Evolutionary conservation across 2,113 vertebrate species (phyloP).

Genomic region (Ailurus styani): DNA sequence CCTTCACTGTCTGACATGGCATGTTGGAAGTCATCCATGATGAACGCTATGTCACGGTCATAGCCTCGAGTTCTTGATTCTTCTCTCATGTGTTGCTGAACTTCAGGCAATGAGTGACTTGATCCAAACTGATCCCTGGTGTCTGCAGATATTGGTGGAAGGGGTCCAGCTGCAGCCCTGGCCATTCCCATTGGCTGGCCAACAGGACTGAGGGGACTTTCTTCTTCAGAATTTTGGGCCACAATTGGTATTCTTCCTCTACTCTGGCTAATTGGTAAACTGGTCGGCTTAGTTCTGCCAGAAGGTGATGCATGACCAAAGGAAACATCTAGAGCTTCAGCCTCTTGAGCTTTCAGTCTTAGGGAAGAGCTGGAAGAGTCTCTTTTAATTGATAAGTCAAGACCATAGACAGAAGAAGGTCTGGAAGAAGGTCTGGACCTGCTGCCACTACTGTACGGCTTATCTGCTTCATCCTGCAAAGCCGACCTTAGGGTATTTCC

Average conservation of each 20-base stretch:
- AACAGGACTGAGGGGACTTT: conserved; percentile 97
- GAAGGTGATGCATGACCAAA: conserved; percentile 91
- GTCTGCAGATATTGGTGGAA: conserved; percentile 98
- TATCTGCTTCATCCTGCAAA: conserved; percentile 91
- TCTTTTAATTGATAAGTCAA: conserved; percentile 96
- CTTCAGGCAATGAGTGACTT: conserved; percentile 98
- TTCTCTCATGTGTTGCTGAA: conserved; percentile 99
- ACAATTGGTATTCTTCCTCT: conserved; percentile 97
- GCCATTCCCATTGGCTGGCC: conserved; percentile 99
- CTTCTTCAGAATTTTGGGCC: conserved; percentile 98
- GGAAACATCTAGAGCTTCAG: conserved; percentile 92
- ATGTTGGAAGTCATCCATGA: conserved; percentile 99
- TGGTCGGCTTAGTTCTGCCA: conserved; percentile 95
- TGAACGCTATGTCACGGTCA: conserved; percentile 97
- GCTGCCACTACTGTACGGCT: conserved; percentile 92
- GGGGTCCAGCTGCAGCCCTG: conserved; percentile 95
- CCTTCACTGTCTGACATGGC: conserved; percentile 99
- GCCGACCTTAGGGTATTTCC: conserved; percentile 86
- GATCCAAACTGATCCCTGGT: conserved; percentile 98
- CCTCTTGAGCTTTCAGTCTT: conserved; percentile 92
- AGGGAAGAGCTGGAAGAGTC: conserved; percentile 96
- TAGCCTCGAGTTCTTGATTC: conserved; percentile 96
- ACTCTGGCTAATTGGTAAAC: conserved; percentile 97
- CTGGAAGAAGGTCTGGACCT: conserved; percentile 95
- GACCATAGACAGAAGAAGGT: conserved; percentile 96